A percentile compares a stretch with the other conserved stretches of the same genome.
phyloP scores from a whole-genome alignment of 1,140 invertebrate species.

The Pomphorhynchus laevis region DNA sequence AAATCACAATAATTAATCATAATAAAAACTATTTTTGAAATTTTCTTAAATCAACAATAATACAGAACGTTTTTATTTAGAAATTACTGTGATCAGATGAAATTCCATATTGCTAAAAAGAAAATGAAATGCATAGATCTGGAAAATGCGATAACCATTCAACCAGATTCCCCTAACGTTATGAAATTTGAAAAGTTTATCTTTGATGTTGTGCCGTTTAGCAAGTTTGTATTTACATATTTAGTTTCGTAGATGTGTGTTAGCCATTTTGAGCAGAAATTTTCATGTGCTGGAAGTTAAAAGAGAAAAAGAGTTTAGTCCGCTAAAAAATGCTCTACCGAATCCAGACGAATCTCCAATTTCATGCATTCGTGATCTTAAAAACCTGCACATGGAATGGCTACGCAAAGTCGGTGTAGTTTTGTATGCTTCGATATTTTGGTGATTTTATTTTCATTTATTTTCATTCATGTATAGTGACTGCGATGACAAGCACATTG shows the following conservation, averaged over 20 bases:
- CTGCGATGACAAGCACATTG: conserved; percentile 28
- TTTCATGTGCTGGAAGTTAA: conserved; percentile 70
- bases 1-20: no score
- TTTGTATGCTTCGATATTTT: conserved; percentile 14
- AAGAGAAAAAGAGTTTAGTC: conserved; percentile 67
- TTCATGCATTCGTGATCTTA: conserved; percentile 40
- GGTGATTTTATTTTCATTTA: conserved; percentile 9
- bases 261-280: conserved; percentile 22
- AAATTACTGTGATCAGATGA: conserved; percentile 26
- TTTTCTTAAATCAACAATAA: background rate
- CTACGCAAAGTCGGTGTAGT: conserved; percentile 41
- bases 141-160: conserved; percentile 29
- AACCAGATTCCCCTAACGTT: conserved; percentile 48
- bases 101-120: conserved; percentile 74
- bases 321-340: conserved; percentile 59
- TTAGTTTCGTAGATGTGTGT: background rate
- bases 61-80: conserved; percentile 7
- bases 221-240: conserved; percentile 24
- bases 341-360: conserved; percentile 26
- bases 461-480: conserved; percentile 19
- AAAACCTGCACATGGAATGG: conserved; percentile 41
- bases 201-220: conserved; percentile 81
- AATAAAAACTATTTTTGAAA: no score
- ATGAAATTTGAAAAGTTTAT: conserved; percentile 98
- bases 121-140: conserved; percentile 53